Percentiles rank a stretch among this genome's conserved stretches.
Conservation (phyloP, 2,113 vertebrate genomes). For the Chloropsis cyanopogon region DNA sequence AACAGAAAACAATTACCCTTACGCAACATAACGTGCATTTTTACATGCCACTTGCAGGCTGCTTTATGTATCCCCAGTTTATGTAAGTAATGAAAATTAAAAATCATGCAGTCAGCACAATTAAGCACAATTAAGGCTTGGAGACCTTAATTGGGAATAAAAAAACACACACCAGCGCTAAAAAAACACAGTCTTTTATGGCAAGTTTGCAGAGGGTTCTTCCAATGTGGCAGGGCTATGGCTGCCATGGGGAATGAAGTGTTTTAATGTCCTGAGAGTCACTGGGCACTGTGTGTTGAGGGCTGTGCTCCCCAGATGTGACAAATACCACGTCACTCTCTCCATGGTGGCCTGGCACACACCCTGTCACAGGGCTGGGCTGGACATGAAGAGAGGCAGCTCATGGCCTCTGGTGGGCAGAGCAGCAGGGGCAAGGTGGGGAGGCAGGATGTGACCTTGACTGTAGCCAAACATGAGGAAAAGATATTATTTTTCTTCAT, state of each 20-base stretch:
- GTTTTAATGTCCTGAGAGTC: neutral
- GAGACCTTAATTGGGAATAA: neutral
- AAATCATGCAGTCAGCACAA: neutral
- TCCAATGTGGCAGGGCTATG: fast-evolving
- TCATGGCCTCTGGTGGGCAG: fast-evolving
- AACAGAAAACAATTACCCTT: constrained; percentile 1
- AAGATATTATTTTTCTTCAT: neutral
- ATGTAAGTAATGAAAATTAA: constrained; percentile 14
- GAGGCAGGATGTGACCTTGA: neutral
- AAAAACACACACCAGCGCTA: neutral
- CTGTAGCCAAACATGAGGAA: neutral
- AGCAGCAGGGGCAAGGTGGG: neutral
- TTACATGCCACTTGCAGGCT: neutral
- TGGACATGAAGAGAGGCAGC: neutral
- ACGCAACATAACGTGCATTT: neutral
- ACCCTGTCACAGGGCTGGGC: fast-evolving
- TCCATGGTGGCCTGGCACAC: neutral
- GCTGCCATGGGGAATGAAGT: neutral
- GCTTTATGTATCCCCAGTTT: neutral
- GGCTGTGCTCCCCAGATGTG: neutral
- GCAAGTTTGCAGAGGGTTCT: neutral
- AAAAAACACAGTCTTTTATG: neutral
- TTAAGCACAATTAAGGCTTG: neutral
- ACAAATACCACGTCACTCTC: neutral
- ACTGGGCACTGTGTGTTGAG: neutral